A percentile compares a stretch with the other conserved stretches of the same genome.
Conservation (phyloP, 2,113 vertebrate genomes). For the Gallinago media region DNA sequence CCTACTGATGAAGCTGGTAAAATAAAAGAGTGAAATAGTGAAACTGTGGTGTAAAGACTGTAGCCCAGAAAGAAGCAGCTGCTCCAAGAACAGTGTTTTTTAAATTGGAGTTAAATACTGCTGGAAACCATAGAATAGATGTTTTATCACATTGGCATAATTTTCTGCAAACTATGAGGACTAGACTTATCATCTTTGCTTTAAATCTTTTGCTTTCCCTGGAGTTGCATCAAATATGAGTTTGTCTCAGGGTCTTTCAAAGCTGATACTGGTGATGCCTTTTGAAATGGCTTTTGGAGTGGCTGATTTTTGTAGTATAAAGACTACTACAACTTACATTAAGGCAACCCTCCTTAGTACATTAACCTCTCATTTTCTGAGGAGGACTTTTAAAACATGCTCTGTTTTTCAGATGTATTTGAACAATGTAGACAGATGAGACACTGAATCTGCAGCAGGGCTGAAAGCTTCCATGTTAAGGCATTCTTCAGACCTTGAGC, state of each 20-base stretch:
- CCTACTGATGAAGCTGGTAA: not conserved
- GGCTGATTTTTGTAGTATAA: not conserved
- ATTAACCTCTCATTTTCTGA: not conserved
- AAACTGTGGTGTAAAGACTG: not conserved
- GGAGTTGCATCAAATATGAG: not conserved
- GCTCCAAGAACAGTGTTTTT: not conserved
- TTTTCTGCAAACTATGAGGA: not conserved
- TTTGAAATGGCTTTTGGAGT: not conserved
- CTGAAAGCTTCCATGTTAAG: not conserved
- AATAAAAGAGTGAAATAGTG: not conserved
- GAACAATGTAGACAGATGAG: not conserved
- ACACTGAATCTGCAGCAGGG: not conserved
- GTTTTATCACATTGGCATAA: not conserved
- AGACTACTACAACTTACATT: not conserved
- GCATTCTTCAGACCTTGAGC: not conserved
- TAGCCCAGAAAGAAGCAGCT: not conserved
- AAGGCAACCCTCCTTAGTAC: not conserved
- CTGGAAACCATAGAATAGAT: not conserved
- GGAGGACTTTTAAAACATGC: not conserved
- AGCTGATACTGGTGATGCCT: not conserved
- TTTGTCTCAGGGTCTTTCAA: not conserved
- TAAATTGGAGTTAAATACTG: not conserved
- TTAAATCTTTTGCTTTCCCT: not conserved
- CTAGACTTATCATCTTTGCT: not conserved
- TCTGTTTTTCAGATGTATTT: not conserved